These are phyloP conservation scores for Halichoerus grypus DNA, from an alignment of 2,113 vertebrate genomes.

Conservation along the genomic window DNA sequence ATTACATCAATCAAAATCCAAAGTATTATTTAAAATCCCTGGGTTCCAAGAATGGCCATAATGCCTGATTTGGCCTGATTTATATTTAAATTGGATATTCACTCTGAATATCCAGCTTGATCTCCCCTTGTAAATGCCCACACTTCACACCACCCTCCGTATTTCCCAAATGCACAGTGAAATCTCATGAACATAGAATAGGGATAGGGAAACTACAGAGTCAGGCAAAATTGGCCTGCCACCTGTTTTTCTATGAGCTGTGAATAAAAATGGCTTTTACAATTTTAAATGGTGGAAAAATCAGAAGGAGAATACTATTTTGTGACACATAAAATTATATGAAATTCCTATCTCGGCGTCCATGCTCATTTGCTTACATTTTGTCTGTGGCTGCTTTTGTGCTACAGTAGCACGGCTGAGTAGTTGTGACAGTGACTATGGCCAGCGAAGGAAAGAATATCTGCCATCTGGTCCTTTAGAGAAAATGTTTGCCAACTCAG, in stretches of 20 bases:
- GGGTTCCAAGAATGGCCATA: background rate
- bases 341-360: background rate
- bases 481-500: background rate
- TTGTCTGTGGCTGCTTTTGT: background rate
- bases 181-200: background rate
- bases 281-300: conserved; percentile 10
- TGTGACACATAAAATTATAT: background rate
- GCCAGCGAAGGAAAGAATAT: background rate
- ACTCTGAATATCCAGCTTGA: background rate
- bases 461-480: background rate
- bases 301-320: background rate
- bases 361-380: background rate
- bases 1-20: background rate
- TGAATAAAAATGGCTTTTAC: background rate
- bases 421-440: background rate
- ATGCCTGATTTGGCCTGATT: background rate
- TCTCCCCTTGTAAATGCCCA: background rate
- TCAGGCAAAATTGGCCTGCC: background rate
- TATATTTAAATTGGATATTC: background rate
- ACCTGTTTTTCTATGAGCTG: background rate
- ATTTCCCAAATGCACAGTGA: background rate
- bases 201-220: background rate
- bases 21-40: conserved; percentile 16
- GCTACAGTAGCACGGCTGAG: background rate
- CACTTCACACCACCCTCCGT: background rate